A percentile compares a stretch with the other conserved stretches of the same genome.
phyloP scores from a whole-genome alignment of 92 coral and sea anemone species.

The Heliopora coerulea region DNA sequence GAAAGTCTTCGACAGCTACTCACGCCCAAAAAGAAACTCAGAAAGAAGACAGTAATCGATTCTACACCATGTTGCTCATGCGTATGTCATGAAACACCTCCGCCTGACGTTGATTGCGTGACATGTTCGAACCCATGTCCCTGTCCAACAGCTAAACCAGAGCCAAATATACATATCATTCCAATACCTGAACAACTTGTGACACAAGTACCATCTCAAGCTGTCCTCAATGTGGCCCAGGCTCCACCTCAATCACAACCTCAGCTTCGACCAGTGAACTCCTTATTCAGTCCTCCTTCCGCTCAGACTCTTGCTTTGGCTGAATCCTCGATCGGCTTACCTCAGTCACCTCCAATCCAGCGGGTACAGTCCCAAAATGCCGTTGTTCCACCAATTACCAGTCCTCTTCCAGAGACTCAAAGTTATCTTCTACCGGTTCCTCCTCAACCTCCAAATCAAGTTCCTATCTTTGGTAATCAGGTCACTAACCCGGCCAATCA shows the following conservation, averaged over 20 bases:
- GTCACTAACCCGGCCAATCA: slow-evolving; percentile 1
- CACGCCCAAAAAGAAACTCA: not conserved
- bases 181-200: not conserved
- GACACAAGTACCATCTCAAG: not conserved
- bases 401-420: too few species aligned
- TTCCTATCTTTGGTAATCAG: not conserved
- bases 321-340: too few species aligned
- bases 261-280: not conserved
- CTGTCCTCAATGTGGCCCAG: not conserved
- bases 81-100: not conserved
- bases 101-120: not conserved
- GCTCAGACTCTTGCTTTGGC: too few species aligned
- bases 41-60: not conserved
- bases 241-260: not conserved
- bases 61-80: slow-evolving; percentile 15
- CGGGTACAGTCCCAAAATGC: too few species aligned
- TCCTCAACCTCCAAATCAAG: not conserved
- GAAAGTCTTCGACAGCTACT: too few species aligned
- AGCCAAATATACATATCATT: not conserved
- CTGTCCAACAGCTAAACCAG: slow-evolving; percentile 4
- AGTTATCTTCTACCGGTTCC: not conserved
- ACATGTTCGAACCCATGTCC: slow-evolving; percentile 17
- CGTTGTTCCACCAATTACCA: too few species aligned
- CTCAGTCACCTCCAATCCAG: too few species aligned
- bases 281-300: too few species aligned